These are phyloP conservation scores for Danio rerio DNA, from an alignment of 2,113 vertebrate genomes.

Conservation along the genomic window DNA sequence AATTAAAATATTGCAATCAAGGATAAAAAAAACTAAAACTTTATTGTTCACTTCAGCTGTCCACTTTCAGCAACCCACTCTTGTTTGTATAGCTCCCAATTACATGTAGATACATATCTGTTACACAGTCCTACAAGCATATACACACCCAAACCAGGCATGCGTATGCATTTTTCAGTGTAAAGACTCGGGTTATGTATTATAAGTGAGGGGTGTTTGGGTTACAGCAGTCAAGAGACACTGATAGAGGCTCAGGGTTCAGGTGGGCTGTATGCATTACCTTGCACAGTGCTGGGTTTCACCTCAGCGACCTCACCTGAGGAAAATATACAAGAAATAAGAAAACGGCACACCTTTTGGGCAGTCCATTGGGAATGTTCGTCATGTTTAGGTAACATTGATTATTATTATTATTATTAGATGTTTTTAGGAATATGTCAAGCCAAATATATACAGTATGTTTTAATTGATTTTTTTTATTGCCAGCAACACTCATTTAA, in stretches of 20 bases:
- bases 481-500: not conserved
- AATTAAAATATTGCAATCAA: not conserved
- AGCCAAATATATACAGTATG: not conserved
- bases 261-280: constrained; percentile 55
- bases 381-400: no score
- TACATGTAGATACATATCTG: constrained; percentile 29
- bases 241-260: constrained; percentile 43
- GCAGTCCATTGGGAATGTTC: not conserved
- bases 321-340: constrained; percentile 16
- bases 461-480: not conserved
- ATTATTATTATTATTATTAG: not conserved
- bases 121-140: constrained; percentile 34
- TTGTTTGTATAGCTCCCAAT: not conserved
- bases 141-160: constrained; percentile 28
- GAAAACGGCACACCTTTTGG: not conserved
- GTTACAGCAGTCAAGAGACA: constrained; percentile 47
- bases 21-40: no score
- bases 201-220: constrained; percentile 47
- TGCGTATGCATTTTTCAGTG: constrained; percentile 32
- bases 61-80: not conserved
- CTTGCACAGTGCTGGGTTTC: constrained; percentile 49
- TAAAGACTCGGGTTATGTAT: constrained; percentile 39
- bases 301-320: constrained; percentile 45
- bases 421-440: not conserved
- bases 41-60: no score